Base-by-base conservation (phyloP, 2,113 vertebrate genomes). In the Pollimyrus isidori region DNA sequence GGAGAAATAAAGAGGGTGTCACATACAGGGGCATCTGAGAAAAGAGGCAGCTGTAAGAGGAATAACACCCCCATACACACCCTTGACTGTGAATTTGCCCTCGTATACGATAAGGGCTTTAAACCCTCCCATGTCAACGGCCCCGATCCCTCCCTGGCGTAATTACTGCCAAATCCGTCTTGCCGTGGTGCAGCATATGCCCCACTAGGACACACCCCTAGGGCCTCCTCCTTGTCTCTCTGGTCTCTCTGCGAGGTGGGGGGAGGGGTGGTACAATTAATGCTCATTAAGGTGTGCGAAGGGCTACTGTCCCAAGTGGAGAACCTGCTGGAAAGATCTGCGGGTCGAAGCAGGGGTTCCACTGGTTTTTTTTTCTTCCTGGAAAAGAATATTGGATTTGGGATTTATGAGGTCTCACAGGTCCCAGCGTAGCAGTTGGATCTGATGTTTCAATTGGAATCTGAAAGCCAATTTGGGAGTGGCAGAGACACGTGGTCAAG, bases 371-470 rank as follows among this genome's bases (percentile, higher is more conserved):
- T 48, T 35, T 48, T 56, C 21, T 35, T 87, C 45, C 35, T 7
- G 56, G 42, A 86, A 91, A 89, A 91, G 88, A 69, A 65, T 82
- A 26, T 82, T 35, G 76, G 17, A 88, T 76, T 89, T 2, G 53
- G 87, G 90, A 88, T 90, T 90, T 85, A 89, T 87, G 82, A 80
- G 69, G 49, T 88, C 82, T 87, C n/a, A 46, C n/a, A 46, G 10
- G 39, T 46, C 50, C 45, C 88, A 52, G 49, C 26, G 21, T 82
- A 46, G 88, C 26, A 30, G 87, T 46, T 88, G 76, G 45, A 62
- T 89, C 84, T 45, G 56, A 46, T 62, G 50, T 90, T 90, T 89
- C 65, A 35, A 89, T 87, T 48, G 88, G 85, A 69, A 88, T 88
- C 56, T 80, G 87, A 82, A 53, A 73, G 80, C 76, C 45, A 17